A percentile compares a stretch with the other conserved stretches of the same genome.
phyloP scores from a whole-genome alignment of 2,797 vertebrate genomes.

The Thunnus albacares region DNA sequence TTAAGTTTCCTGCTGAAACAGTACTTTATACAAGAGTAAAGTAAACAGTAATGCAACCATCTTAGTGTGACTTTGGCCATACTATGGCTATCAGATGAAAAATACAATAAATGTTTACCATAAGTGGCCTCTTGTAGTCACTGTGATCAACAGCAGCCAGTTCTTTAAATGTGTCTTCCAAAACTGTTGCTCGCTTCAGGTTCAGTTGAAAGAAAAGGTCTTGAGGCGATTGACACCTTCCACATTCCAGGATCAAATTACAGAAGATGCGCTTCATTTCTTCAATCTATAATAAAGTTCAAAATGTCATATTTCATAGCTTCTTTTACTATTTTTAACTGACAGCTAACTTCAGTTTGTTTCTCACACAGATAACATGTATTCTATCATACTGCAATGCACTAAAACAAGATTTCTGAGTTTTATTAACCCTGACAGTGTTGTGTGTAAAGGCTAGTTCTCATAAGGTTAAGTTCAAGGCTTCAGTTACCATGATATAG shows the following conservation, averaged over 20 bases:
- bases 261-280: too few relatives aligned
- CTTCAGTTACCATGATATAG: conserved; percentile 55
- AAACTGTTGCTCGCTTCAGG: conserved; percentile 66
- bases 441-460: not conserved
- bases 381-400: too few relatives aligned
- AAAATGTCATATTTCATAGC: not conserved
- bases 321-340: not conserved
- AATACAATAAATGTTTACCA: conserved; percentile 54
- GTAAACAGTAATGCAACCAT: not conserved
- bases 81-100: not conserved
- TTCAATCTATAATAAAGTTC: conserved; percentile 10
- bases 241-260: too few relatives aligned
- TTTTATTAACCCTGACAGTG: not conserved
- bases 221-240: too few relatives aligned
- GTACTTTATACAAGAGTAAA: not conserved
- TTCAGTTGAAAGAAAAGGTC: conserved; percentile 36
- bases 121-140: conserved; percentile 58
- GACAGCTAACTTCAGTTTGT: too few relatives aligned
- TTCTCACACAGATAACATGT: too few relatives aligned
- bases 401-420: not conserved
- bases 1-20: not conserved
- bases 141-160: conserved; percentile 33
- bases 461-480: not conserved
- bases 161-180: conserved; percentile 69
- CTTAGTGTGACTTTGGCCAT: too few relatives aligned